phyloP scores from a whole-genome alignment of 2,797 vertebrate genomes.

The Lepidocolaptes lacrymiger region DNA sequence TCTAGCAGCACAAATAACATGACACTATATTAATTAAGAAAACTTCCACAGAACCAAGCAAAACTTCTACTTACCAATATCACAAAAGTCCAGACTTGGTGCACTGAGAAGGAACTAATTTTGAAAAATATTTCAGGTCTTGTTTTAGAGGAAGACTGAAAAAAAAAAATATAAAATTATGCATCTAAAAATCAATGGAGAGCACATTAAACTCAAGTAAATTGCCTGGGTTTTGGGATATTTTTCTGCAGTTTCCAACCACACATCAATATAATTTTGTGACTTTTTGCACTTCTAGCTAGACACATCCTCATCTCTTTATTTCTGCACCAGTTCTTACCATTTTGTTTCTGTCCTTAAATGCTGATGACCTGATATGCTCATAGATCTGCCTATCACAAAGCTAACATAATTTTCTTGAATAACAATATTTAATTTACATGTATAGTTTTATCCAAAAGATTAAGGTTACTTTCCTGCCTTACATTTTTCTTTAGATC shows the following conservation, averaged over 20 bases:
- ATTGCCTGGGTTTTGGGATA: not conserved
- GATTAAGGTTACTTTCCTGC: accelerated
- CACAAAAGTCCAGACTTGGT: not conserved
- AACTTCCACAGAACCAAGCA: not conserved
- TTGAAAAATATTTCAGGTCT: not conserved
- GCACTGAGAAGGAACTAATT: not conserved
- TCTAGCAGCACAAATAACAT: not conserved
- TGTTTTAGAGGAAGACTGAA: not conserved
- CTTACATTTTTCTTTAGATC: not conserved
- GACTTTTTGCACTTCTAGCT: not conserved
- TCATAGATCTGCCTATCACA: not conserved
- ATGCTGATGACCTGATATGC: not conserved
- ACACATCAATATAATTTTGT: not conserved
- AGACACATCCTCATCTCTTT: accelerated
- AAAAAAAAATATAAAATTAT: not conserved
- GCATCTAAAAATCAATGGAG: accelerated
- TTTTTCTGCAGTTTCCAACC: not conserved
- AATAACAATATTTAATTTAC: accelerated
- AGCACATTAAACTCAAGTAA: not conserved
- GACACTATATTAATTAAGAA: not conserved
- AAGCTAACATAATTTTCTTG: not conserved
- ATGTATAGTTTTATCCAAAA: not conserved
- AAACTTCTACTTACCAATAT: accelerated
- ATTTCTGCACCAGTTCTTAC: not conserved
- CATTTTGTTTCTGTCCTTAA: not conserved